Evolutionary conservation across 2,888 invertebrate genomes (phyloP), one percentile per base, ranked within the genome.

Genomic region (Lepidochitona cinerea): DNA sequence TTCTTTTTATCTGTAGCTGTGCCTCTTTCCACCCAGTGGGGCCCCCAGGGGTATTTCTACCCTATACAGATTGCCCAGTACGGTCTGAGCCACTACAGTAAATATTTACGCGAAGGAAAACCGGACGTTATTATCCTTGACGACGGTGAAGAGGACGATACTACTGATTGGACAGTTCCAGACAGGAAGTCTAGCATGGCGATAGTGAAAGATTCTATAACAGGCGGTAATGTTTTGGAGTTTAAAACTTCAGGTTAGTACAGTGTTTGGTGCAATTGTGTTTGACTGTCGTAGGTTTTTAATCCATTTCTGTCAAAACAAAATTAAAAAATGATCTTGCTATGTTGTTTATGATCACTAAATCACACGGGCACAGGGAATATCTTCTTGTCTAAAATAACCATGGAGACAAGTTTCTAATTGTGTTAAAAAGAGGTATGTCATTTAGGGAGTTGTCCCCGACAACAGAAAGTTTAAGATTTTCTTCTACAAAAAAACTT

Each of bases 11-110:
- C 90, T 73, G 90, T 91, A 90, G 90, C 90, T 73, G 90, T 91
- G 1, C 91, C 91, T 0, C 77, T 91, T n/a, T 90, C 90, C 1
- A 89, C 88, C 6, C 91, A 91, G 89, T 99, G 99, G 99, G 96
- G 97, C 84, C 95, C 95, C 41, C 94, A 94, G 78, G 99, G 99
- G 0, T 98, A 99, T 91, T 97, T 95, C 91, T 99, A 99, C 92
- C 98, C 99, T 0, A 99, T 98, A 0, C 99, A 99, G 92, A 98
- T 99, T 81, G 98, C 99, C 6, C 99, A 99, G 91, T 99, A 97
- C 90, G 99, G 97, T 0, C 91, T 99, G 73, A 96, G 98, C 12
- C 99, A 99, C 91, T 99, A 97, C 91, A 97, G 97, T 91, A 98
- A 98, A 91, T 96, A 96, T 90, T 91, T 98, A 18, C 95, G 95